Evolutionary conservation across 2,888 invertebrate species (phyloP).

Genomic region (Cheiracanthium punctorium): DNA sequence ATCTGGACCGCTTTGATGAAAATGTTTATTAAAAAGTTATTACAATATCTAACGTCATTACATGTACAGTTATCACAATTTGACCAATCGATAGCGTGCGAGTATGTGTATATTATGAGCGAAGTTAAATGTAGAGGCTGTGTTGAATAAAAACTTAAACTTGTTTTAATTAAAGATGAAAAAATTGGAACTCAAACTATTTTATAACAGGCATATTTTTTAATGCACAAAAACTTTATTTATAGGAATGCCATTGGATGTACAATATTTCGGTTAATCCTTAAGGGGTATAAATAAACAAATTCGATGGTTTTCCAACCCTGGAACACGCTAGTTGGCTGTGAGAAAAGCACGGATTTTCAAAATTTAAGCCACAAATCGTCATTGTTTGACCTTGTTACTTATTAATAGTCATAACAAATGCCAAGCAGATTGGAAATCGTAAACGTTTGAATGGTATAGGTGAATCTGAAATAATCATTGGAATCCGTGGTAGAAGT

Average conservation of each 20-base stretch:
- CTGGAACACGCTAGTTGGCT: not conserved
- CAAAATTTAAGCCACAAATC: slow-evolving; percentile 62
- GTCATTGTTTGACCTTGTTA: slow-evolving; percentile 27
- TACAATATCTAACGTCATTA: no score
- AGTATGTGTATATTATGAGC: no score
- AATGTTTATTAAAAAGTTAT: no score
- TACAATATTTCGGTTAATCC: not conserved
- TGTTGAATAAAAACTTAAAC: no score
- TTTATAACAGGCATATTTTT: no score
- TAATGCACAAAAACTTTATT: not conserved
- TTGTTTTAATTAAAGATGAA: no score
- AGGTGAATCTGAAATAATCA: slow-evolving; percentile 58
- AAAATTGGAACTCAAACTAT: no score
- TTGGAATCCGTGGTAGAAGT: slow-evolving; percentile 70
- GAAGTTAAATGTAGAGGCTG: no score
- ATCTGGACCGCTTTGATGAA: no score
- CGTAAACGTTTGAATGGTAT: slow-evolving; percentile 68
- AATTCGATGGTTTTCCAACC: not conserved
- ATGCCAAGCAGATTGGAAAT: slow-evolving; percentile 69
- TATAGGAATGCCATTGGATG: not conserved
- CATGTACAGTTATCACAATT: no score
- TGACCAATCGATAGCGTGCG: no score
- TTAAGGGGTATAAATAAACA: not conserved
- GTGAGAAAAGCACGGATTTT: slow-evolving; percentile 70
- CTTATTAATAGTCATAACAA: slow-evolving; percentile 70